A percentile compares a stretch with the other conserved stretches of the same genome.
phyloP scores from a whole-genome alignment of 1,140 invertebrate species.

The Papilio polytes region DNA sequence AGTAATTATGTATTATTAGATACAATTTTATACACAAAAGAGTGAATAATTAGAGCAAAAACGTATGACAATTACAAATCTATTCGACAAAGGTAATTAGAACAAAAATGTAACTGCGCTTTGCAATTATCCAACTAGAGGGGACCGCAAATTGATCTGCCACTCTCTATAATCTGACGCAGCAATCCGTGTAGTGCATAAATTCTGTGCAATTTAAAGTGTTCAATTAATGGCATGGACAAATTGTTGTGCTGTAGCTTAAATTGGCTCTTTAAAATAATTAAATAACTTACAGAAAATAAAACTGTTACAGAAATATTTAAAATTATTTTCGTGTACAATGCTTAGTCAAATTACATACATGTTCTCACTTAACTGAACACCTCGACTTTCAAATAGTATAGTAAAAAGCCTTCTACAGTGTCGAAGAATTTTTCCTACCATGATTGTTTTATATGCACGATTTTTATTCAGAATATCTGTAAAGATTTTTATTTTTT shows the following conservation, averaged over 20 bases:
- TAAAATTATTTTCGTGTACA: neutral
- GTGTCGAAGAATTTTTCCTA: no score
- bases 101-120: conserved; percentile 19
- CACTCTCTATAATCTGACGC: conserved; percentile 24
- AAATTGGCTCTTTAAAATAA: conserved; percentile 2
- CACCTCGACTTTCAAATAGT: no score
- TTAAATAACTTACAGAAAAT: neutral
- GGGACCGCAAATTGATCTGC: conserved; percentile 22
- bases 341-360: no score
- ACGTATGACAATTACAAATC: neutral
- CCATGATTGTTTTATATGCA: no score
- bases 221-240: conserved; percentile 2
- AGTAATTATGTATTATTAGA: neutral
- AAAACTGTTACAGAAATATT: neutral
- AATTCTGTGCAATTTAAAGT: conserved; percentile 16
- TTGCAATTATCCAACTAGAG: conserved; percentile 25
- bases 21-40: neutral
- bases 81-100: conserved; percentile 17
- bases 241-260: conserved; percentile 14
- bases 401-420: no score
- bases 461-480: no score
- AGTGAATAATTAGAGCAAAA: neutral
- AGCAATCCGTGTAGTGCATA: conserved; percentile 17
- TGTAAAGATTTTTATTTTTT: no score
- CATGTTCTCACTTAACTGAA: no score